Conservation (phyloP, 1,140 invertebrate genomes). For the Drosophila serrata region DNA sequence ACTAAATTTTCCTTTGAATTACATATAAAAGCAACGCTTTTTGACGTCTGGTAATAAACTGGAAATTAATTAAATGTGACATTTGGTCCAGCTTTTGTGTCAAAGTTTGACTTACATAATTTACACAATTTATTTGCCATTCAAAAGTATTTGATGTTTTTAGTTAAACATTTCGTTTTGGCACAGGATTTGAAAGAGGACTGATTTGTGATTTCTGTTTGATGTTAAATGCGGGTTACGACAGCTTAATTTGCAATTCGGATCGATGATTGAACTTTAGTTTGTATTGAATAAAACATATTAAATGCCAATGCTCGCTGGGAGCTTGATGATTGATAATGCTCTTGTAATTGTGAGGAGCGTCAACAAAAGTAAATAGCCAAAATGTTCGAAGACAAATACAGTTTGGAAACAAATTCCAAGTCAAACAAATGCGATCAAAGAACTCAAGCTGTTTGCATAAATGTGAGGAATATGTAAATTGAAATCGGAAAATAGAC, state of each 20-base stretch:
- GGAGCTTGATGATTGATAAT: conserved; percentile 1
- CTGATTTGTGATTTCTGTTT: background rate
- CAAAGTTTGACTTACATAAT: background rate
- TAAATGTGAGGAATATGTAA: background rate
- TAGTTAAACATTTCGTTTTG: background rate
- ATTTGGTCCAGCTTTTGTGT: conserved; percentile 5
- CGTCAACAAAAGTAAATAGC: conserved; percentile 7
- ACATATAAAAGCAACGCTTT: conserved; percentile 1
- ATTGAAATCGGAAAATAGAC: background rate
- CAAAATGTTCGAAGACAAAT: conserved; percentile 14
- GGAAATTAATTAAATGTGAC: conserved; percentile 8
- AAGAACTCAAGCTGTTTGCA: conserved; percentile 2
- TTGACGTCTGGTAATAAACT: background rate
- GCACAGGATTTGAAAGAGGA: background rate
- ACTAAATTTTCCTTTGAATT: conserved; percentile 3
- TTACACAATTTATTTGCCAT: background rate
- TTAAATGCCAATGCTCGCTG: background rate
- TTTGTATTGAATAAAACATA: background rate
- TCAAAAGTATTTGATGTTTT: background rate
- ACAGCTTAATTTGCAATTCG: background rate
- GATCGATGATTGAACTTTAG: background rate
- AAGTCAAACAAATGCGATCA: conserved; percentile 8
- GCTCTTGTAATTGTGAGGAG: background rate
- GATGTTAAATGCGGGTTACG: background rate
- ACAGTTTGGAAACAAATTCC: conserved; percentile 5